A percentile compares a stretch with the other conserved stretches of the same genome.
Evolutionary conservation across 2,888 invertebrate genomes (phyloP).

Genomic region (Mimumesa dahlbomi): DNA sequence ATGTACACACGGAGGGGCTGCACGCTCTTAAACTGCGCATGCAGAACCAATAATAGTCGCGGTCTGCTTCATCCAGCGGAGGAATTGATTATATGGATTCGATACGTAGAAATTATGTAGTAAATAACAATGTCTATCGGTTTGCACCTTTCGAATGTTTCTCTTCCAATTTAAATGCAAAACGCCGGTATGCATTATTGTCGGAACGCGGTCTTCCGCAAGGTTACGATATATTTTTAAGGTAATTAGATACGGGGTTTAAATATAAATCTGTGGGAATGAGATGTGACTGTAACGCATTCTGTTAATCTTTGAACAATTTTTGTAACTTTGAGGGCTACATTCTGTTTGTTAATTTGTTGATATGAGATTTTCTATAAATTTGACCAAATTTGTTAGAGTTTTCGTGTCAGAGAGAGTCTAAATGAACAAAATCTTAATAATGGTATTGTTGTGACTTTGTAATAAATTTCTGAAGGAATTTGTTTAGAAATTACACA

Average conservation of each 20-base stretch:
- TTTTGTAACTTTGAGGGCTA: too few species aligned
- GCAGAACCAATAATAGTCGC: conserved; percentile 11
- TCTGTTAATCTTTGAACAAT: too few species aligned
- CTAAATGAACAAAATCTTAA: too few species aligned
- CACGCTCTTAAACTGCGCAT: conserved; percentile 7
- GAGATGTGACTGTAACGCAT: not conserved
- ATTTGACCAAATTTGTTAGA: too few species aligned
- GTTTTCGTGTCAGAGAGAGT: too few species aligned
- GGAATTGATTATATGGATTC: conserved; percentile 3
- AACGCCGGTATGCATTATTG: not conserved
- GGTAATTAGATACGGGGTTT: not conserved
- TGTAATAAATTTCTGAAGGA: too few species aligned
- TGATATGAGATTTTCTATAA: too few species aligned
- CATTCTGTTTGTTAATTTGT: too few species aligned
- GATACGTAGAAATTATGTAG: conserved; percentile 1
- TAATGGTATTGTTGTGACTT: too few species aligned
- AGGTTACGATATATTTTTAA: too few species aligned
- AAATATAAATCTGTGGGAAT: not conserved
- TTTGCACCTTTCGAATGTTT: not conserved
- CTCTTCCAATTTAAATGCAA: not conserved
- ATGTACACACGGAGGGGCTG: not conserved
- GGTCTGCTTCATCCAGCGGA: conserved; percentile 12
- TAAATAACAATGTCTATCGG: not conserved
- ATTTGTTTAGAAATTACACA: too few species aligned
- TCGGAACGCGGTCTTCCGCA: too few species aligned